Percentiles rank a stretch among this genome's conserved stretches.
Conservation (phyloP, 2,113 vertebrate species). For the Heterotilapia buettikoferi region DNA sequence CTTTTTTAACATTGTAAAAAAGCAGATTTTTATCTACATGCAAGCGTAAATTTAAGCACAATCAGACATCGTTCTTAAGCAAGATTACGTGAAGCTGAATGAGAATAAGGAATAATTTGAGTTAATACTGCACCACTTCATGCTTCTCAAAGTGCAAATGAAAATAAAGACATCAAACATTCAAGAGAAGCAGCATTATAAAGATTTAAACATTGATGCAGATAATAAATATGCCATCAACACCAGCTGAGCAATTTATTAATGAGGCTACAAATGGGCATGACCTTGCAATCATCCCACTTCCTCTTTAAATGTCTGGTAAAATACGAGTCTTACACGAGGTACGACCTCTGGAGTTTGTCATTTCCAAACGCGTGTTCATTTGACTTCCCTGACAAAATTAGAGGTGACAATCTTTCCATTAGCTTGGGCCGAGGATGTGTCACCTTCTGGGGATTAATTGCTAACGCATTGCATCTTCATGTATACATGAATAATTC, state of each 20-base stretch:
- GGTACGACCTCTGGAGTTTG: background rate
- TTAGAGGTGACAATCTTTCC: constrained; percentile 51
- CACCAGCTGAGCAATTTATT: constrained; percentile 1
- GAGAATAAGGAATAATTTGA: background rate
- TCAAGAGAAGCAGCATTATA: background rate
- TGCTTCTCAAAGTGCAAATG: background rate
- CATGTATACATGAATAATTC: constrained; percentile 44
- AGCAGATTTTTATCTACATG: background rate
- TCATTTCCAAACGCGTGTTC: constrained; percentile 26
- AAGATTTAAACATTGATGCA: background rate
- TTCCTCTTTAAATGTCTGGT: background rate
- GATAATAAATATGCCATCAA: constrained; percentile 7
- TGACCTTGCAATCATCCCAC: constrained; percentile 3
- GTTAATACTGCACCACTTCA: background rate
- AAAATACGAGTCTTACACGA: background rate
- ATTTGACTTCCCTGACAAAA: constrained; percentile 40
- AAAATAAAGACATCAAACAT: constrained; percentile 19
- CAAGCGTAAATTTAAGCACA: background rate
- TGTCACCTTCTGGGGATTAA: constrained; percentile 30
- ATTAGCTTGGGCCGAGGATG: constrained; percentile 29
- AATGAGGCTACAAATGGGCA: background rate
- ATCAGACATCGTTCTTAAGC: background rate
- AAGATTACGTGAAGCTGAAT: background rate
- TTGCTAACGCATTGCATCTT: constrained; percentile 34
- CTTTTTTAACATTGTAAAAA: background rate